Conservation (phyloP, 2,797 vertebrate genomes). For the Corythornis leucogaster region DNA sequence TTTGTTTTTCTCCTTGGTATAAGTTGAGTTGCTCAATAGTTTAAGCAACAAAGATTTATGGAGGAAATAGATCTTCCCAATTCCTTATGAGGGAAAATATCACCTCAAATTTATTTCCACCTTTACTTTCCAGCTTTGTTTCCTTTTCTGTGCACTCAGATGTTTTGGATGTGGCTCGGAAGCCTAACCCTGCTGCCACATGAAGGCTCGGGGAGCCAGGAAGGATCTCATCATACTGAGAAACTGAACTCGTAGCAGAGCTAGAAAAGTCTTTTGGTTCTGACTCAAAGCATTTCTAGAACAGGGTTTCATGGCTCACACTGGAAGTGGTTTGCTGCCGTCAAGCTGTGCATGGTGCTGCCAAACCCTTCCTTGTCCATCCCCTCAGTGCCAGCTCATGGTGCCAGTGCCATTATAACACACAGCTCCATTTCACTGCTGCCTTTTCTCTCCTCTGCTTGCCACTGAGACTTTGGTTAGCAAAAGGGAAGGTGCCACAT, state of each 20-base stretch:
- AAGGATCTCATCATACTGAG: not conserved
- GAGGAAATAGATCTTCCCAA: not conserved
- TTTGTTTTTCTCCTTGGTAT: not conserved
- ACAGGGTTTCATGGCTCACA: not conserved
- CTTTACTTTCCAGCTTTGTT: not conserved
- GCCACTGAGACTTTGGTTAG: not conserved
- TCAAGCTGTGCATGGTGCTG: not conserved
- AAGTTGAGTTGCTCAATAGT: not conserved
- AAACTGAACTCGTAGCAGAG: not conserved
- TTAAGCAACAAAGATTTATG: not conserved
- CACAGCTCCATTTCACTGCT: not conserved
- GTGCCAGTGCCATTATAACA: rapidly evolving
- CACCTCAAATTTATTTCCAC: not conserved
- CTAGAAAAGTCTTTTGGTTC: conserved; percentile 9
- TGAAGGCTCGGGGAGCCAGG: not conserved
- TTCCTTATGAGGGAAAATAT: not conserved
- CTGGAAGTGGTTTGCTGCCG: not conserved
- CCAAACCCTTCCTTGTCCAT: not conserved
- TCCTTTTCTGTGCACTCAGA: not conserved
- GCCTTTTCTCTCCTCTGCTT: not conserved
- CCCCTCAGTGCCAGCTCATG: not conserved
- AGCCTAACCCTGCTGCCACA: not conserved
- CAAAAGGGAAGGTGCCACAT: not conserved
- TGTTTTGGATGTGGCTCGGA: not conserved
- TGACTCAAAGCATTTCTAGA: not conserved